Percentiles rank a stretch among this genome's conserved stretches.
Evolutionary conservation across 2,797 vertebrate genomes (phyloP).

Genomic region (Amblyraja radiata): DNA sequence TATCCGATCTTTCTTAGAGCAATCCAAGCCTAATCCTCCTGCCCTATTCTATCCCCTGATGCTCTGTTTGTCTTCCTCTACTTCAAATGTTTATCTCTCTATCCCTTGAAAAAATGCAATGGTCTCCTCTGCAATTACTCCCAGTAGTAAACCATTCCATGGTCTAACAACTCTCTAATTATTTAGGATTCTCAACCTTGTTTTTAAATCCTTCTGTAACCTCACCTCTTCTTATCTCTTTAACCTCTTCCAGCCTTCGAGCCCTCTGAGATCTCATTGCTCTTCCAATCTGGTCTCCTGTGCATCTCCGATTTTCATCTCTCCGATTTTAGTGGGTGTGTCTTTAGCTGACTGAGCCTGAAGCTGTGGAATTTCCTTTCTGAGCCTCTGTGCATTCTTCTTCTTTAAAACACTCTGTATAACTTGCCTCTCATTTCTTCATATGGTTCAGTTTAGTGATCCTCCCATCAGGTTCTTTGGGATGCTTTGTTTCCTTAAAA

Average conservation of each 20-base stretch:
- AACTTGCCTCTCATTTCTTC: neutral
- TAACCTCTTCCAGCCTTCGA: neutral
- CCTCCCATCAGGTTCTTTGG: neutral
- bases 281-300: neutral
- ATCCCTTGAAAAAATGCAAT: neutral
- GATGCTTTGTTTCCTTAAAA: neutral
- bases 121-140: neutral
- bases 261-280: neutral
- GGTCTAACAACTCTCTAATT: neutral
- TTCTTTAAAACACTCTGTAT: neutral
- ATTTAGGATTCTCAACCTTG: neutral
- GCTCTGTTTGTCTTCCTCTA: neutral
- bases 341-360: neutral
- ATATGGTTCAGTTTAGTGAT: neutral
- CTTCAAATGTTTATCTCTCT: neutral
- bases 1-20: neutral
- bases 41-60: neutral
- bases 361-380: neutral
- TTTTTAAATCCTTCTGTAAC: neutral
- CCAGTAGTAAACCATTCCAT: neutral
- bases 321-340: neutral
- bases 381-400: neutral
- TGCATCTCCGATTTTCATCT: neutral
- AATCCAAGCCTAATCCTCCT: neutral
- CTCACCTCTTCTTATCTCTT: neutral